phyloP scores from a whole-genome alignment of 2,888 invertebrate species.

The Thecocarcelia acutangulata region DNA sequence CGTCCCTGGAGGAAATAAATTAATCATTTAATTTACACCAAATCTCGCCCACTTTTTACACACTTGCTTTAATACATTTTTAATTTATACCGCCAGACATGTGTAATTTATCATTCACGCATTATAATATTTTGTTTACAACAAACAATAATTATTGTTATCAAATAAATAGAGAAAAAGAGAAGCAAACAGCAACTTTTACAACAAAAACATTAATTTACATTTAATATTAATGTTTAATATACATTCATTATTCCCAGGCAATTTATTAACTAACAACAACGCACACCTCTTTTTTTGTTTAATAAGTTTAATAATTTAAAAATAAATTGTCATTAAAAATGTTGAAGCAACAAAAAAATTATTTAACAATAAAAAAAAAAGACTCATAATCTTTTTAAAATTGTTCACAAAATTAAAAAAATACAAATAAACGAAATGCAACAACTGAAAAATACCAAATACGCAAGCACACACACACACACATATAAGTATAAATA shows the following conservation, averaged over 20 bases:
- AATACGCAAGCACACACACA: background rate
- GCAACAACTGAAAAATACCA: slow-evolving; percentile 14
- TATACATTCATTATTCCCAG: slow-evolving; percentile 43
- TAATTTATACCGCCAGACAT: slow-evolving; percentile 46
- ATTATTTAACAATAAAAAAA: background rate
- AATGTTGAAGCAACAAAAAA: slow-evolving; percentile 38
- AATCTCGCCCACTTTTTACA: slow-evolving; percentile 19
- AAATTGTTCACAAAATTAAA: slow-evolving; percentile 29
- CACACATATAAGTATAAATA: background rate
- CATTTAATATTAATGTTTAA: slow-evolving; percentile 36
- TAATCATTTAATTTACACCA: too few relatives aligned
- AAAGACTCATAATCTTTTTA: slow-evolving; percentile 49
- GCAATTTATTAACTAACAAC: slow-evolving; percentile 56
- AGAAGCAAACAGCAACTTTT: background rate
- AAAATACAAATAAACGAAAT: slow-evolving; percentile 7
- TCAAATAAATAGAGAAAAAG: slow-evolving; percentile 10
- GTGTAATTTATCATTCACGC: slow-evolving; percentile 56
- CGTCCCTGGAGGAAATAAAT: too few relatives aligned
- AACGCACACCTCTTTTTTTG: slow-evolving; percentile 10
- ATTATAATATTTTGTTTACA: slow-evolving; percentile 47
- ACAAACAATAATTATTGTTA: slow-evolving; percentile 49
- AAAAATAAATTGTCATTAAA: slow-evolving; percentile 54
- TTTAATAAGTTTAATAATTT: slow-evolving; percentile 6
- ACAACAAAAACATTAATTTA: slow-evolving; percentile 34
- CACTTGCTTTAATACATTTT: background rate